Percentiles rank a stretch among this genome's conserved stretches.
phyloP scores from a whole-genome alignment of 2,888 invertebrate species.

The Nemurella pictetii region DNA sequence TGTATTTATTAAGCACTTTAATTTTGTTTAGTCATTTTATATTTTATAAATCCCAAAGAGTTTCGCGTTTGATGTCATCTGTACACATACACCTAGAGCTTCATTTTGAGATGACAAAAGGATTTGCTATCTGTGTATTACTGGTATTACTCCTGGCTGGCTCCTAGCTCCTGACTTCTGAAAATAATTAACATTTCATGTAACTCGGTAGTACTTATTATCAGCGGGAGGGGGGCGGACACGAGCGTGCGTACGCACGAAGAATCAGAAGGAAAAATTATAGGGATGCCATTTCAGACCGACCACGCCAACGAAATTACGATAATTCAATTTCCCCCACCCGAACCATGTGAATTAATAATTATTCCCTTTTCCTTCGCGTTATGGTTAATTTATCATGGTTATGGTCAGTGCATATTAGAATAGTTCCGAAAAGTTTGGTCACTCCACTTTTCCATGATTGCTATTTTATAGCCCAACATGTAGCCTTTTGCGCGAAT shows the following conservation, averaged over 20 bases:
- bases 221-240: not conserved
- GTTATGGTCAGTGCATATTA: not conserved
- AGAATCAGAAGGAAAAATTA: not conserved
- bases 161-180: not conserved
- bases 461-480: not conserved
- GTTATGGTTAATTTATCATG: not conserved
- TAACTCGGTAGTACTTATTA: conserved; percentile 3
- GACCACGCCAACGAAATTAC: not conserved
- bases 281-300: not conserved
- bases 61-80: not conserved
- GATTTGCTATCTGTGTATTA: not conserved
- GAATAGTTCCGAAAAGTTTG: not conserved
- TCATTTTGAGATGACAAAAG: not conserved
- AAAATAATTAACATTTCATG: conserved; percentile 21
- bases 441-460: not conserved
- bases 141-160: no score
- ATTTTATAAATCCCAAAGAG: not conserved
- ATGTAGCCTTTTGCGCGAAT: no score
- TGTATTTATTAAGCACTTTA: not conserved
- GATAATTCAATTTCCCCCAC: conserved; percentile 11
- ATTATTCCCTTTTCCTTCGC: not conserved
- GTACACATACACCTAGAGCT: not conserved
- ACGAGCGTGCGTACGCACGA: conserved; percentile 2
- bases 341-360: not conserved
- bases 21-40: not conserved